These are phyloP conservation scores for Lasioglossum marginatum DNA, from an alignment of 2,888 invertebrate genomes.

Conservation along the genomic window DNA sequence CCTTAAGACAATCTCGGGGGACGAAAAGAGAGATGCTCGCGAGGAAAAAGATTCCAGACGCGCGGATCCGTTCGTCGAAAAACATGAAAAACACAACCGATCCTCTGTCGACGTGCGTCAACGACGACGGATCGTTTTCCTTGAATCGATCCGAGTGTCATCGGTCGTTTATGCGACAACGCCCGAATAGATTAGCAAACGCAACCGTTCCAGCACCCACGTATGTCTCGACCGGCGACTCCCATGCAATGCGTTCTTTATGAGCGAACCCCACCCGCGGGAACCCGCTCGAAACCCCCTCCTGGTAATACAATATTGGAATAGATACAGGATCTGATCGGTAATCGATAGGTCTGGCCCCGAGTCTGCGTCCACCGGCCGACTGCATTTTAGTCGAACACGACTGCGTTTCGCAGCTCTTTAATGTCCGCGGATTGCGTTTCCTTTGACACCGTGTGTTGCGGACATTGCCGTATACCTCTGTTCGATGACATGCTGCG, in stretches of 20 bases:
- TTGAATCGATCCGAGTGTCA: slow-evolving; percentile 24
- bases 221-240: slow-evolving; percentile 21
- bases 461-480: background rate
- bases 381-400: slow-evolving; percentile 52
- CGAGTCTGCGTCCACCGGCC: slow-evolving; percentile 34
- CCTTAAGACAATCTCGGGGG: slow-evolving; percentile 44
- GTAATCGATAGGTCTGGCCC: slow-evolving; percentile 65
- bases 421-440: slow-evolving; percentile 23
- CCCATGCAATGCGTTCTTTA: slow-evolving; percentile 51
- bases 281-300: slow-evolving; percentile 26
- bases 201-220: slow-evolving; percentile 33
- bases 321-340: slow-evolving; percentile 68
- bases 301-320: slow-evolving; percentile 65
- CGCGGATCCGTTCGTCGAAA: too few species aligned
- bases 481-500: background rate
- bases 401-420: slow-evolving; percentile 54
- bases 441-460: background rate
- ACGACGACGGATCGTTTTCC: slow-evolving; percentile 17
- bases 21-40: background rate
- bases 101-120: background rate
- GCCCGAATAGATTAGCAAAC: slow-evolving; percentile 40
- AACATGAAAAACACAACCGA: background rate
- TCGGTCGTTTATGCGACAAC: slow-evolving; percentile 34
- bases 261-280: slow-evolving; percentile 40
- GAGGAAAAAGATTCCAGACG: slow-evolving; percentile 26